Base-by-base conservation (phyloP, 2,888 invertebrate species). In the Teleogryllus oceanicus region DNA sequence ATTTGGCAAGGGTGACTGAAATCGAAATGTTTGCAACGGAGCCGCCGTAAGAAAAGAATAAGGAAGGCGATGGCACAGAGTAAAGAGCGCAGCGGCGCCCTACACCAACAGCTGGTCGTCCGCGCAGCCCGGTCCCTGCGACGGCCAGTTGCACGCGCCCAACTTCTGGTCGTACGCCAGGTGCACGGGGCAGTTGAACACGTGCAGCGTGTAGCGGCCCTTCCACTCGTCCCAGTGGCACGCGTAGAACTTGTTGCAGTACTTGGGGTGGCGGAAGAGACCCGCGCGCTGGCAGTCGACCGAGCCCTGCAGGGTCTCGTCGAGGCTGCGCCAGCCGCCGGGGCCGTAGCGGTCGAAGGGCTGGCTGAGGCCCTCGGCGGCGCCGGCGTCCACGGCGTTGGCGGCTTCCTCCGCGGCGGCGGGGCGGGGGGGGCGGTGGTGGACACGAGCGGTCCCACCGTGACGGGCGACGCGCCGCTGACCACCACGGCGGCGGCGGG, bases 91-190 rank as follows among this genome's bases (percentile, higher is more conserved):
- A 62, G 62, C 16, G n/a, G 13, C 16, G n/a, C 13, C 62, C 75
- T 82, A 91, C 82, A 91, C 89, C 78, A 92, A 88, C 79, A 92
- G 89, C 82, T 93, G 93, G 84, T 93, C 91, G 79, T 92, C 92
- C 83, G 92, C 90, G 85, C 94, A 94, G 78, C 93, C 92, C 0
- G 94, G 94, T 50, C 94, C 94, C 85, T 93, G 92, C 84, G 92
- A 93, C 2, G 94, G 94, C 93, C 94, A 94, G 86, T 94, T 94
- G 84, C 94, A 94, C 78, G 94, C 94, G n/a, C 92, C 92, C 84
- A 93, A 89, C 80, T 88, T 90, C 24, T 91, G 90, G 85, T 94
- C 94, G 84, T 94, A 94, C 78, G 93, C 93, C 78, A 94, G 88
- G 85, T 93, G 93, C 18, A 94, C 90, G 0, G 94, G 94, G 84